A percentile compares a stretch with the other conserved stretches of the same genome.
Evolutionary conservation across 2,113 vertebrate species (phyloP).

Genomic region (Microcebus jonahi): DNA sequence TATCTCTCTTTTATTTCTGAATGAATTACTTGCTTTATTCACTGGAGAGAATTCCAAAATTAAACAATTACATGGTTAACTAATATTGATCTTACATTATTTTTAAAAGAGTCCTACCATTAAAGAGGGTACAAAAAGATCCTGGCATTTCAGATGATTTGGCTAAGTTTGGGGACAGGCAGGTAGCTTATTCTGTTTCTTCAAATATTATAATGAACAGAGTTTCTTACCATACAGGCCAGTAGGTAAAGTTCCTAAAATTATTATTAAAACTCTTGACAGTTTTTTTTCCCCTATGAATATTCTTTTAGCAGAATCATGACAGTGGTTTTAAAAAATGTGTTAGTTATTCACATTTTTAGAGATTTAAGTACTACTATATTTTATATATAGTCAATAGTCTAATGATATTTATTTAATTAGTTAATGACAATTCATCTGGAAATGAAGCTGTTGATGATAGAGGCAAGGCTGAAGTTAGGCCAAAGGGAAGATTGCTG

Average conservation of each 20-base stretch:
- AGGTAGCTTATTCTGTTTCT: background rate
- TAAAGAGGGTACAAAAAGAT: background rate
- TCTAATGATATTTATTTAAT: slow-evolving; percentile 1
- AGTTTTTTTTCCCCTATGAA: background rate
- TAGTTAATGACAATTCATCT: background rate
- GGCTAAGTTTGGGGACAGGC: background rate
- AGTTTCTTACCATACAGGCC: background rate
- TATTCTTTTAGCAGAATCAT: too few species aligned
- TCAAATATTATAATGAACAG: background rate
- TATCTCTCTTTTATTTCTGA: too few species aligned
- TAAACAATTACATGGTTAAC: slow-evolving; percentile 22
- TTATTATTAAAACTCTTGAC: background rate
- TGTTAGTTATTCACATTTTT: background rate
- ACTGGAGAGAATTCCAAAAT: background rate
- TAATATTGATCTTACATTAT: slow-evolving; percentile 10
- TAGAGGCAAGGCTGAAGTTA: background rate
- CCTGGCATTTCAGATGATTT: background rate
- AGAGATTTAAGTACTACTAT: background rate
- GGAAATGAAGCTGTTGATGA: background rate
- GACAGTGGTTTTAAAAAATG: background rate
- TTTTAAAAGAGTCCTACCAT: background rate
- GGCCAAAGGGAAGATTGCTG: background rate
- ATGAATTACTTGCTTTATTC: background rate
- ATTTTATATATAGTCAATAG: background rate
- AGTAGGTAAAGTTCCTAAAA: background rate